Base-by-base conservation (phyloP, 2,113 vertebrate genomes). In the Ploceus nigricollis region DNA sequence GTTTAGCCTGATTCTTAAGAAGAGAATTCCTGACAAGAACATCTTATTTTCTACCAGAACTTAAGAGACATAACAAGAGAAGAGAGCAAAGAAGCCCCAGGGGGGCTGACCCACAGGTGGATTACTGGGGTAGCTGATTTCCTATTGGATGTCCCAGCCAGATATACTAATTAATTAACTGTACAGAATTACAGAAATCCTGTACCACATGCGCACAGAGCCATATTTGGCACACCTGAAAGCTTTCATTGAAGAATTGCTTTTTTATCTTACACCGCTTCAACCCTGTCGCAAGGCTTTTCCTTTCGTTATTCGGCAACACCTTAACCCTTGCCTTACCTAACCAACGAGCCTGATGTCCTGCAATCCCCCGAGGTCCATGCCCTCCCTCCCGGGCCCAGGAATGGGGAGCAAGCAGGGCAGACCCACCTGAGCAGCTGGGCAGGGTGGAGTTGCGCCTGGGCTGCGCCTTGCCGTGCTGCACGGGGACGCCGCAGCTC, bases 401-500 rank as follows among this genome's bases (percentile, higher is more conserved):
- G 28, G 2, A 24, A 5, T 39, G 21, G 37, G 50, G 16, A 9
- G 22, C 63, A 47, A 37, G 42, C 70, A 61, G 54, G 44, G 47
- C 10, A 39, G 54, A 88, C 91, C 51, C 98, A 99, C 99, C 99
- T 96, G 98, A 85, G 53, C 99, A 99, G 96, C 97, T 96, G 58
- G 97, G 94, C 50, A 98, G 42, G 4, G 98, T 99, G 18, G 81
- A 14, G 4, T 99, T 99, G 91, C 94, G 98, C 78, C 98, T 98
- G 78, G 97, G 98, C 9, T 87, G 97, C 1, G 82, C 92, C 97
- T 98, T 99, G 95, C 98, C 97, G 47, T 98, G 97, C 72, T 98
- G 98, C n/a, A 98, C 78, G 0, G 99, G 98, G 18, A 99, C 61
- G 0, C 99, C 99, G 2, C 99, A 99, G 97, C 98, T 99, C 91